Evolutionary conservation across 2,888 invertebrate species (phyloP), one percentile per base, ranked within the genome.

Genomic region (Teinopalpus imperialis): DNA sequence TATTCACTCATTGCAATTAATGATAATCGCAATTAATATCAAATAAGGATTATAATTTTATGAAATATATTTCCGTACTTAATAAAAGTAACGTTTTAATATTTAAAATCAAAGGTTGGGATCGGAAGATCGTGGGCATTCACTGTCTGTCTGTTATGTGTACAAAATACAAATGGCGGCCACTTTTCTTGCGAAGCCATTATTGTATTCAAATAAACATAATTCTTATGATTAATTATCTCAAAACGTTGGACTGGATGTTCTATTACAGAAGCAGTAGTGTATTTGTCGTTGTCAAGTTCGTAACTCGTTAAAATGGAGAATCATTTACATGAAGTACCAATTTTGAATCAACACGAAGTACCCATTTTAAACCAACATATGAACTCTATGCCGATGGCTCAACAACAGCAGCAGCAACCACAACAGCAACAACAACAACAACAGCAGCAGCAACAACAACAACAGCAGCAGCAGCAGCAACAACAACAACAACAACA

Each of bases 321-420:
- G 14, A 36, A 26, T 35, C 35, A 27, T 34, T n/a, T 30, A 23
- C 49, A 52, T 16, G 44, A 49, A 20, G 51, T 49, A 13, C 53
- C 40, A 44, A 51, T 51, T 13, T 23, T 53, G 18, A 48, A 37
- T 26, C 43, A 26, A 12, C 45, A 65, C 63, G 75, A 74, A 37
- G 45, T 49, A 18, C 51, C 32, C 18, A 45, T 49, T 6, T 14
- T 51, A 18, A 51, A 40, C 27, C 34, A 12, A 2, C 40, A 64
- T 63, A 30, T 67, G 63, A 42, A 47, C 53, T 23, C 53, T 49
- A 48, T 51, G 44, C 31, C 52, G 5, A 56, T 59, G 1, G 55
- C 57, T 3, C 53, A 63, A 18, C 51, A 57, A 9, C 52, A 50
- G 12, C 61, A 49, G 13, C 52, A 48, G 14, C 55, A 58, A 10